These are phyloP conservation scores for Neodiprion pinetum DNA, from an alignment of 1,140 invertebrate genomes.

Conservation along the genomic window DNA sequence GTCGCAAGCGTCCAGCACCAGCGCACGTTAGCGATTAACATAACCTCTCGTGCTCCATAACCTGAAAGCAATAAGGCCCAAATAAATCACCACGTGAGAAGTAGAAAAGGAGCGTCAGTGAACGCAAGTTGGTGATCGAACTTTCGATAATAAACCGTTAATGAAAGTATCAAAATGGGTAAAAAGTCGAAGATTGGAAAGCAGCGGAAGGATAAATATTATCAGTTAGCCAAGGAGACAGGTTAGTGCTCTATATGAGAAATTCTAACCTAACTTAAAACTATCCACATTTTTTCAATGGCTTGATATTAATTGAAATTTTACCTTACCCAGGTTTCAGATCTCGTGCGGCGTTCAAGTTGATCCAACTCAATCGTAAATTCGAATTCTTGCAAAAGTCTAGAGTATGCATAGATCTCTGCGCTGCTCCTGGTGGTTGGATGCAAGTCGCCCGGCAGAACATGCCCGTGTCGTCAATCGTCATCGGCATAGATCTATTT, in stretches of 20 bases:
- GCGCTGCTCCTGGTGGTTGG: constrained; percentile 99
- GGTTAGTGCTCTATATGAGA: constrained; percentile 66
- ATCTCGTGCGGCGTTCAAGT: constrained; percentile 97
- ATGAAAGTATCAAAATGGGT: constrained; percentile 75
- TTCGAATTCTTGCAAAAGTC: constrained; percentile 97
- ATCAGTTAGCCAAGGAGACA: constrained; percentile 98
- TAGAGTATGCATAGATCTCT: constrained; percentile 95
- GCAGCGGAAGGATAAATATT: constrained; percentile 97
- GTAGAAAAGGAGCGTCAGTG: no score
- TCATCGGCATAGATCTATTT: constrained; percentile 95
- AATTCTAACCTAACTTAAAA: constrained; percentile 3
- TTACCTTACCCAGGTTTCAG: constrained; percentile 79
- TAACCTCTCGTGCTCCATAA: no score
- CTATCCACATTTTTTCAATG: not conserved
- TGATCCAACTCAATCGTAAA: constrained; percentile 97
- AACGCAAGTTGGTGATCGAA: no score
- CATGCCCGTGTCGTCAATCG: constrained; percentile 96
- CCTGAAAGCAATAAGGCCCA: no score
- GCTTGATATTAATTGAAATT: constrained; percentile 19
- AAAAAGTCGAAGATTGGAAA: constrained; percentile 98
- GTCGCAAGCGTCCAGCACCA: no score
- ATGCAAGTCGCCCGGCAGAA: constrained; percentile 99
- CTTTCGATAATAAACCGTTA: no score
- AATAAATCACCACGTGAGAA: no score
- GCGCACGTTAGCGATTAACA: no score